Evolutionary conservation across 92 coral and sea anemone species (phyloP), one percentile per base, ranked within the genome.

Genomic region (Paragorgia papillata): DNA sequence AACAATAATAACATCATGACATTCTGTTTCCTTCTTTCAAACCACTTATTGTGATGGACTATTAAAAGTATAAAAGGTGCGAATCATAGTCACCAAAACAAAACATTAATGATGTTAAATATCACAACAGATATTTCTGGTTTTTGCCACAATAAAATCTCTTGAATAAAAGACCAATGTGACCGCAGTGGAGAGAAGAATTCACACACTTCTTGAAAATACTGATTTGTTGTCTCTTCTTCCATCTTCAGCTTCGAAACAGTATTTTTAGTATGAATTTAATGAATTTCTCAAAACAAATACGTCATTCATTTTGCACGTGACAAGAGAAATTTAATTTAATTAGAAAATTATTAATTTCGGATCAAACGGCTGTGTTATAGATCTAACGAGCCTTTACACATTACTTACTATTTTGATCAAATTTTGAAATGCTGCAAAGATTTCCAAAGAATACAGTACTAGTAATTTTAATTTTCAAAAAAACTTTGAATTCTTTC

Each of bases 1-100:
- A 56, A 46, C 53, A 46, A 15, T 46, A n/a, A n/a, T 15, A n/a
- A 7, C 12, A 46, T 46, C 7, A 13, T 22, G 18, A 71, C 32
- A 24, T 39, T 10, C n/a, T 28, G 35, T 22, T 49, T 15, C 31
- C 30, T 18, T 71, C 17, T 30, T 22, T 48, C 64, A 70, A 51
- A 17, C 49, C 54, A 20, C 4, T 37, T 31, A 17, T 2, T 6
- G 7, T 19, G 49, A 49, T 22, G 19, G 12, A 49, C 4, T 22
- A 56, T 22, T 22, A 22, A 3, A 51, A 51, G 8, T 17, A 22
- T 17, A 56, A 51, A 51, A 71, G 33, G 21, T 71, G 10, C 26
- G 37, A 30, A 71, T 49, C 54, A 33, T 55, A 29, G 64, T 53
- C 21, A 71, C 78, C 78, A 71, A 71, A 71, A 71, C 64, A 71